Base-by-base conservation (phyloP, 2,888 invertebrate genomes). In the Flexamia atlantica region DNA sequence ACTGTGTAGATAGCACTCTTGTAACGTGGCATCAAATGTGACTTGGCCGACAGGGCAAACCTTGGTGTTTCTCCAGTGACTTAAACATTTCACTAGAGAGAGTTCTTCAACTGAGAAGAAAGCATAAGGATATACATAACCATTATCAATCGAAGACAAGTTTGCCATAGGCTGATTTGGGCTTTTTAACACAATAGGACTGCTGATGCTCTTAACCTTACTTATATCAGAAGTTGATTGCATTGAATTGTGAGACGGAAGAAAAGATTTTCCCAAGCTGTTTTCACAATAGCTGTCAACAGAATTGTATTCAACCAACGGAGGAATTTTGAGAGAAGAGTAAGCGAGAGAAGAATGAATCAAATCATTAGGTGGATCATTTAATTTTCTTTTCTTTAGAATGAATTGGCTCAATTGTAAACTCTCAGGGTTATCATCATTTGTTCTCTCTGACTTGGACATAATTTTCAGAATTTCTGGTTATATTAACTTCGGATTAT, bases 81-180 rank as follows among this genome's bases (percentile, higher is more conserved):
- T 53, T 30, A 79, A 57, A 30, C n/a, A 20, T n/a, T 30, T 79
- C 17, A 79, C 36, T 10, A 79, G 3, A 30, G 79, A 79, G 23
- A 79, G 36, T 28, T 79, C 79, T 57, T 79, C 79, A n/a, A 79
- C 57, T 3, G 79, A 53, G 14, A 53, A 79, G 79, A 79, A 57
- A 2, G 20, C 2, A 17, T 57, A 57, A 30, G 79, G 79, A 28
- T 12, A 17, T 28, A 30, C 30, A 64, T 28, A 28, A 20, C 30
- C 17, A 14, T 7, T 30, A 12, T 7, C 14, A 14, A 12, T 2
- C 5, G 4, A 10, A 9, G 20, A 1, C 14, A 23, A 28, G 10
- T 42, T 72, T 36, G 12, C 17, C 23, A 2, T 14, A 20, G 28
- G 28, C 25, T 28, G 1, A 17, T 28, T 76, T 53, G 79, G 79